Evolutionary conservation across 2,113 vertebrate species (phyloP), one percentile per base, ranked within the genome.

Genomic region (Colistium nudipinnis): DNA sequence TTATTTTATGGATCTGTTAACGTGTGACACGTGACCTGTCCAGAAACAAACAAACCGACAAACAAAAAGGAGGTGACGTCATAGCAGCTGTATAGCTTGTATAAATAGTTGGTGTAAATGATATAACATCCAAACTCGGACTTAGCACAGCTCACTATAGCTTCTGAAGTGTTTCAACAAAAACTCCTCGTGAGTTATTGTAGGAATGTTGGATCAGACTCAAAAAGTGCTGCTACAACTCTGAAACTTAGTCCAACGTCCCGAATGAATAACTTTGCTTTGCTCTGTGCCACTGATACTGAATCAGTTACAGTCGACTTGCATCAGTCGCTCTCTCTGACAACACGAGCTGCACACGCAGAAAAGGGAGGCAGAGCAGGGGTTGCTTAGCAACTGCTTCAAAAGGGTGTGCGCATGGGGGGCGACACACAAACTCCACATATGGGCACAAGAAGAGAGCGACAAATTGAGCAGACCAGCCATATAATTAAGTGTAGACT

Each of bases 371-470:
- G 49, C 25, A 51, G 49, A 65, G 60, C 33, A 70, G 68, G 22
- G 52, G 91, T 93, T 90, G 90, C 91, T 79, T 92, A 89, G 91
- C 85, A 92, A 93, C 92, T 81, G 76, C 80, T 83, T 88, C 71
- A 74, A 68, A 73, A 64, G 16, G 56, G 44, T 62, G 74, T 51
- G 56, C 27, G 56, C 27, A 59, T 70, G 52, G 61, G 66, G 70
- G 70, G 48, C 25, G 60, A 66, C 11, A 65, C 14, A 20, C 12
- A 45, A 52, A 49, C 49, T 72, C 54, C 31, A 52, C 35, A n/a
- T 36, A 28, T 36, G 36, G 49, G 53, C 60, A 61, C 33, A 49
- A n/a, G 64, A 57, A 7, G 56, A 70, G 28, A 54, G 10, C 35
- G n/a, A 52, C 39, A 36, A 25, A 16, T 66, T 63, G 53, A 67